Conservation (phyloP, 2,888 invertebrate species). For the Drosophila parthenogenetica region DNA sequence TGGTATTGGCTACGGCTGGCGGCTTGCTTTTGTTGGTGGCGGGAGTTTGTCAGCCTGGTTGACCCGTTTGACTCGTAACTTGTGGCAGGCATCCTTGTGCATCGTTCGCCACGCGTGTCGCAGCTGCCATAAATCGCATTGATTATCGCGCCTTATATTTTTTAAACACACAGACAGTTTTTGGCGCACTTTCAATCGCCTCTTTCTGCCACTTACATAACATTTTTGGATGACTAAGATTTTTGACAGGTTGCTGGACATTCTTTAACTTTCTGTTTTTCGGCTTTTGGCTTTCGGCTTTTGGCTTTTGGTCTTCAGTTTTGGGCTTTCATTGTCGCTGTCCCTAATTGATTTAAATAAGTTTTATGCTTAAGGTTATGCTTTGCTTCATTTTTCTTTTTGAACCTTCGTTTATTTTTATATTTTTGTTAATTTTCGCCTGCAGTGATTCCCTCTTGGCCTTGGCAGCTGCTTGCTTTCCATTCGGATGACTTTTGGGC, state of each 20-base stretch:
- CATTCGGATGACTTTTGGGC: constrained; percentile 31
- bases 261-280: constrained; percentile 62
- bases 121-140: constrained; percentile 70
- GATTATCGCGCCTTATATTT: constrained; percentile 63
- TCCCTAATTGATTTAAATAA: constrained; percentile 57
- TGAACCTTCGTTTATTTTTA: constrained; percentile 36
- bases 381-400: constrained; percentile 18
- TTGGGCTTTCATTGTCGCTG: constrained; percentile 39
- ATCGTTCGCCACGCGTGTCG: constrained; percentile 70
- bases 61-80: constrained; percentile 42
- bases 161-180: constrained; percentile 17
- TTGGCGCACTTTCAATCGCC: constrained; percentile 47
- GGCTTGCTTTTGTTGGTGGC: constrained; percentile 3
- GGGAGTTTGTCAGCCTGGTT: constrained; percentile 22
- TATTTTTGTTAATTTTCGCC: constrained; percentile 26
- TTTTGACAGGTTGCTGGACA: constrained; percentile 21
- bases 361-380: constrained; percentile 8
- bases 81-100: constrained; percentile 70
- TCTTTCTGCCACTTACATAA: constrained; percentile 53
- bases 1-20: constrained; percentile 10
- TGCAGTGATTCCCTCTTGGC: constrained; percentile 40
- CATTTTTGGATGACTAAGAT: constrained; percentile 11
- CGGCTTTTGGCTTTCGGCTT: constrained; percentile 30
- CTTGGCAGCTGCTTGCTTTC: constrained; percentile 44
- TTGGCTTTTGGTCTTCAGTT: constrained; percentile 9